Evolutionary conservation across 2,888 invertebrate genomes (phyloP), one percentile per base, ranked within the genome.

Genomic region (Drosophila peninsularis): DNA sequence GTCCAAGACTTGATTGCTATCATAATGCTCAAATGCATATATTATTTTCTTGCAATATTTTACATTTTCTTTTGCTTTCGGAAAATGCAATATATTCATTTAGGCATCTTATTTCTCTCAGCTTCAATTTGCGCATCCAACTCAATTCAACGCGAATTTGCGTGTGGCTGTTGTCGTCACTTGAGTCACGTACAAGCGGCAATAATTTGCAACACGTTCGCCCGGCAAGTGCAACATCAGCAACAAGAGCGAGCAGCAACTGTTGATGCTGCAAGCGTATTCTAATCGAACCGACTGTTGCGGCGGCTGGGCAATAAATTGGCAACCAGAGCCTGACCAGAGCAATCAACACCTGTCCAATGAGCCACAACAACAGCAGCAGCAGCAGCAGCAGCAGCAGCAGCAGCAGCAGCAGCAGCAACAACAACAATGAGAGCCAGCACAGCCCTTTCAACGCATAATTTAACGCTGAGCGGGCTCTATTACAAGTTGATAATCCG

Each of bases 171-270:
- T 53, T 54, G 64, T 58, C 71, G 62, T 87, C 87, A 89, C 82
- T 89, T 82, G 88, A 90, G 90, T 91, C 91, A 91, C 92, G 92
- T 91, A 90, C 90, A 78, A 88, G 79, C 78, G 85, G 84, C 86
- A 90, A 91, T 91, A 91, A 91, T 91, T 91, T 90, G 83, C 88
- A 86, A 89, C 90, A 89, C 91, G 90, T 88, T 89, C 88, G 71
- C 49, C 78, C 75, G 74, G 71, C 82, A 89, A 78, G 71, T 63
- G 56, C 64, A 64, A 11, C 60, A 66, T 42, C 75, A 73, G 44
- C 56, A 66, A 5, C 73, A 72, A 36, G 63, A 55, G 37, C 39
- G 65, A 67, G 39, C 62, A 66, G 56, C 37, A 41, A 47, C 74
- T 30, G 30, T 54, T 45, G 54, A 24, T 37, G 39, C 50, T 69